These are phyloP conservation scores for Cervus canadensis DNA, from an alignment of 2,113 vertebrate species.

Conservation along the genomic window DNA sequence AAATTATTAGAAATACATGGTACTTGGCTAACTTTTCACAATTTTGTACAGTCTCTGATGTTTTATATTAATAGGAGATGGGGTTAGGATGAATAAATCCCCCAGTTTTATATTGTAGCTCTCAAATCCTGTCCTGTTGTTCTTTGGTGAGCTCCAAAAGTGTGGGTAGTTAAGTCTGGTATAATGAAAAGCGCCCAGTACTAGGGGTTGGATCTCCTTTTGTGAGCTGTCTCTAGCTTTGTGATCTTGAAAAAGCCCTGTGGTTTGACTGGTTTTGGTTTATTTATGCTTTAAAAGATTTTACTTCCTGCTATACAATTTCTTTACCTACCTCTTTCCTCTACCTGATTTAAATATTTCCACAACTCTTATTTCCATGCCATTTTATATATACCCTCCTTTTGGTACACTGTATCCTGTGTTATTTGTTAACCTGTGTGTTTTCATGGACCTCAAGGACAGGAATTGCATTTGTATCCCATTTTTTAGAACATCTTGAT, in stretches of 20 bases:
- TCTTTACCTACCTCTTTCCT: background rate
- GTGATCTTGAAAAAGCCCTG: background rate
- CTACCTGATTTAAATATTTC: background rate
- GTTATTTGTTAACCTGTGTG: background rate
- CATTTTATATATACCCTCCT: background rate
- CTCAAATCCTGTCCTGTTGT: background rate
- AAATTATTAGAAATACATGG: background rate
- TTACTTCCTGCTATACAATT: background rate
- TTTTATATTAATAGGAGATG: background rate
- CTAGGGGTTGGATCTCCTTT: background rate
- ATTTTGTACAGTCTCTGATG: background rate
- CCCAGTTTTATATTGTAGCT: background rate
- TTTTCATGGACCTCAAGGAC: background rate
- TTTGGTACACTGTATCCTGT: background rate
- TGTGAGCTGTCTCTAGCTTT: background rate
- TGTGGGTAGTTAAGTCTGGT: background rate
- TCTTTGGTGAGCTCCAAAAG: background rate
- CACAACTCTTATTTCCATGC: background rate
- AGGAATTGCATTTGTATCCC: background rate
- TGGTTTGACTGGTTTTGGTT: background rate
- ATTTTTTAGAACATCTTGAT: background rate
- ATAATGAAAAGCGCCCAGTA: background rate
- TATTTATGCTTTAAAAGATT: background rate
- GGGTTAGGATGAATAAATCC: background rate
- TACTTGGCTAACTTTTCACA: background rate